phyloP scores from a whole-genome alignment of 2,888 invertebrate species.

The Drosophila mayaguana region DNA sequence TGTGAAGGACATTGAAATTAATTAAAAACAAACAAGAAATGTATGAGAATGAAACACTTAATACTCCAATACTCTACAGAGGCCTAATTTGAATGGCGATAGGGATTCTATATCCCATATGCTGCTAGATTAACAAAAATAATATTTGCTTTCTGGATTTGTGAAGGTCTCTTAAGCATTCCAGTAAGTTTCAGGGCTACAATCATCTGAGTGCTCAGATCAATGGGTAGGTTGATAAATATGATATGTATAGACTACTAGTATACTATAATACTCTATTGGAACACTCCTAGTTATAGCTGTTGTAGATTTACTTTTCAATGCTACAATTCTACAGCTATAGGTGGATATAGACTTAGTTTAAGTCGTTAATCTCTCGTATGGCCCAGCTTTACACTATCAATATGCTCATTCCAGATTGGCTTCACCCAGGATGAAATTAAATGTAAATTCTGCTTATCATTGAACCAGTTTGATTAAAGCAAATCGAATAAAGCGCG shows the following conservation, averaged over 20 bases:
- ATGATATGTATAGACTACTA: no score
- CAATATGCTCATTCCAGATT: background rate
- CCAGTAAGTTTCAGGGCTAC: background rate
- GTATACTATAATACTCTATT: no score
- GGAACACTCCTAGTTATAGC: no score
- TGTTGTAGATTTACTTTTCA: no score
- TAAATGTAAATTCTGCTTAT: background rate
- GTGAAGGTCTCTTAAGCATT: background rate
- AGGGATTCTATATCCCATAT: no score
- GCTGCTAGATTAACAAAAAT: no score
- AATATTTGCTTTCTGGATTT: background rate
- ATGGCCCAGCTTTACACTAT: background rate
- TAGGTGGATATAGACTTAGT: background rate
- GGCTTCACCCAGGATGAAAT: background rate
- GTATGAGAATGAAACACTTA: background rate
- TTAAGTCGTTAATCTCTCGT: background rate
- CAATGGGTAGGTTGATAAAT: background rate
- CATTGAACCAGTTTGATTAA: constrained; percentile 24
- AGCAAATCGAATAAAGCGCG: constrained; percentile 9
- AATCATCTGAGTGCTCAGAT: background rate
- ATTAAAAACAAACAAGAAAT: constrained; percentile 3
- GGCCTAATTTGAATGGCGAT: background rate
- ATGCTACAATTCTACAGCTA: no score
- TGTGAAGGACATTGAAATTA: constrained; percentile 16
- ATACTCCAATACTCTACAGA: constrained; percentile 11